Percentiles rank a stretch among this genome's conserved stretches.
phyloP scores from a whole-genome alignment of 2,797 vertebrate genomes.

The Carapus acus region DNA sequence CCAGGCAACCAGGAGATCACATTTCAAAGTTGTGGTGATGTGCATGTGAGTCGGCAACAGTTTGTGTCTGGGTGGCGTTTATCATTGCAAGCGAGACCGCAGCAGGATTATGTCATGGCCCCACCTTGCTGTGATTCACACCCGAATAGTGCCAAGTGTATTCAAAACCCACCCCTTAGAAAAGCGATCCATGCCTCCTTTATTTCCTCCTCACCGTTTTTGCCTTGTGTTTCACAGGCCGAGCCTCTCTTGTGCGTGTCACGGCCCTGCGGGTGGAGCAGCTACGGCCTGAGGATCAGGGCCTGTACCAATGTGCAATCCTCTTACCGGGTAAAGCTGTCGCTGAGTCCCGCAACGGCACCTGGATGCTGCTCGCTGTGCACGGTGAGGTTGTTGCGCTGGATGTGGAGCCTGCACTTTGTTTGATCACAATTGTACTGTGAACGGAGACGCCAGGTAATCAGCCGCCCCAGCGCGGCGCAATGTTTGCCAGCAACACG shows the following conservation, averaged over 20 bases:
- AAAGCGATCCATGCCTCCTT: too few species aligned
- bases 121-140: slow-evolving; percentile 10
- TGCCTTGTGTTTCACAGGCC: slow-evolving; percentile 67
- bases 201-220: too few species aligned
- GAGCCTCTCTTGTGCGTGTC: slow-evolving; percentile 76
- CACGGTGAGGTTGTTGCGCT: slow-evolving; percentile 69
- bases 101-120: slow-evolving; percentile 26
- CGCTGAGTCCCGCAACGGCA: slow-evolving; percentile 81
- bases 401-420: not conserved
- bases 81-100: slow-evolving; percentile 6
- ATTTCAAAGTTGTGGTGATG: slow-evolving; percentile 44
- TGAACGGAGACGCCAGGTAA: too few species aligned
- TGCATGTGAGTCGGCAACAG: not conserved
- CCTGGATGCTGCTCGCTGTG: slow-evolving; percentile 85
- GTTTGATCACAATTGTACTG: not conserved
- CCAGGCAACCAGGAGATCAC: slow-evolving; percentile 73
- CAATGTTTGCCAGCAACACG: too few species aligned
- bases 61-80: slow-evolving; percentile 11
- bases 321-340: slow-evolving; percentile 79
- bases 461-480: too few species aligned
- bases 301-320: slow-evolving; percentile 86
- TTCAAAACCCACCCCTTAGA: too few species aligned
- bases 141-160: not conserved
- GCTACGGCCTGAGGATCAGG: slow-evolving; percentile 82
- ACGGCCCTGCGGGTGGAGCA: slow-evolving; percentile 76